Evolutionary conservation across 2,888 invertebrate species (phyloP).

Genomic region (Drosophila kuntzei): DNA sequence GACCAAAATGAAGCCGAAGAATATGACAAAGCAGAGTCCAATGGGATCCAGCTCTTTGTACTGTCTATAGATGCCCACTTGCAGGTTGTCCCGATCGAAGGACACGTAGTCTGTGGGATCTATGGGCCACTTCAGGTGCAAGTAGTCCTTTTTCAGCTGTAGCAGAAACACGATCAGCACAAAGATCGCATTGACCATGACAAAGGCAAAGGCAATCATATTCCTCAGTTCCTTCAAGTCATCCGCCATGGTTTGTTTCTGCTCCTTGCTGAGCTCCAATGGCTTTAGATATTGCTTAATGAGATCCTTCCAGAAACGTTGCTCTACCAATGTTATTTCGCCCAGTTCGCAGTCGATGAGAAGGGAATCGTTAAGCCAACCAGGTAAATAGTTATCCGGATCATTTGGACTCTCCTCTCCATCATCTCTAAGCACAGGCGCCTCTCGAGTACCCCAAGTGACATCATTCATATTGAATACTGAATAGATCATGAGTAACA

Average conservation of each 20-base stretch:
- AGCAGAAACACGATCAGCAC: constrained; percentile 91
- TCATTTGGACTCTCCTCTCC: constrained; percentile 30
- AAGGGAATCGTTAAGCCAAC: constrained; percentile 90
- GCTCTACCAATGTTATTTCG: constrained; percentile 89
- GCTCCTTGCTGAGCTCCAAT: constrained; percentile 88
- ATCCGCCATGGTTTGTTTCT: constrained; percentile 86
- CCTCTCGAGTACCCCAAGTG: constrained; percentile 97
- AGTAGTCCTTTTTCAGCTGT: constrained; percentile 90
- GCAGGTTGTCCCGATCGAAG: constrained; percentile 84
- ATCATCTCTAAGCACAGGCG: constrained; percentile 83
- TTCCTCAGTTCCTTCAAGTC: constrained; percentile 87
- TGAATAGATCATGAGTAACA: constrained; percentile 95
- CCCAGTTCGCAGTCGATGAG: constrained; percentile 89
- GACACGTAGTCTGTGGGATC: constrained; percentile 87
- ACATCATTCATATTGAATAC: constrained; percentile 97
- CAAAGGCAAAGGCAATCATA: constrained; percentile 89
- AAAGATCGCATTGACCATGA: constrained; percentile 92
- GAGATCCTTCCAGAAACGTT: constrained; percentile 91
- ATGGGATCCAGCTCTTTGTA: constrained; percentile 90
- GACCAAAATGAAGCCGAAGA: constrained; percentile 89
- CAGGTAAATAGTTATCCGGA: constrained; percentile 75
- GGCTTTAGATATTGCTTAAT: constrained; percentile 92
- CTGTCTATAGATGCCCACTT: constrained; percentile 87
- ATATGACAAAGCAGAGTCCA: constrained; percentile 90
- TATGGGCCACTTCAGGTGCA: constrained; percentile 90